phyloP scores from a whole-genome alignment of 1,140 invertebrate species.

The Eupristina koningsbergeri region DNA sequence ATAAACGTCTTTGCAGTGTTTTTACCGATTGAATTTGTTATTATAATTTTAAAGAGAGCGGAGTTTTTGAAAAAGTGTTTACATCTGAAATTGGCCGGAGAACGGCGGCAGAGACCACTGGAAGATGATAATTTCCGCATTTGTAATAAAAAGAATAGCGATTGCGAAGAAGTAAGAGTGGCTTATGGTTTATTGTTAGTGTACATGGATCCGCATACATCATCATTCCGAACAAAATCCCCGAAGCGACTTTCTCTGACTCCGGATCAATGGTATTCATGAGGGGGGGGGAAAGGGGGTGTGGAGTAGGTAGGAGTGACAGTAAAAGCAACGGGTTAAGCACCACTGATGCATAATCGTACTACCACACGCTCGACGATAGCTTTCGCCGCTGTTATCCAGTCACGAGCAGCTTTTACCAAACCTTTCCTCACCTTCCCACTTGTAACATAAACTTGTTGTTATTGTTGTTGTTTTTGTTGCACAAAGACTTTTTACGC shows the following conservation, averaged over 20 bases:
- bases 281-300: constrained; percentile 14
- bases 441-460: too few species aligned
- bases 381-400: constrained; percentile 10
- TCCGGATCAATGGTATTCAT: constrained; percentile 28
- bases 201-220: background rate
- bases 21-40: too few species aligned
- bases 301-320: too few species aligned
- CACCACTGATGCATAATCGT: constrained; percentile 40
- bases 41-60: too few species aligned
- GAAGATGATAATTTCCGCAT: too few species aligned
- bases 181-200: background rate
- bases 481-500: background rate
- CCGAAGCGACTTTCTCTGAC: background rate
- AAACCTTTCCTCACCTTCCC: too few species aligned
- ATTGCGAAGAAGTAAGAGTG: background rate
- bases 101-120: too few species aligned
- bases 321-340: constrained; percentile 44
- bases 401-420: background rate
- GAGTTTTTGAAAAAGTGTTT: too few species aligned
- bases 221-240: constrained; percentile 10
- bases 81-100: too few species aligned
- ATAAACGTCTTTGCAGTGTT: too few species aligned
- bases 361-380: background rate
- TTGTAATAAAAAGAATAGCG: background rate
- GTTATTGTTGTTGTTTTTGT: background rate